A percentile compares a stretch with the other conserved stretches of the same genome.
Evolutionary conservation across 2,113 vertebrate species (phyloP).

Genomic region (Meriones unguiculatus): DNA sequence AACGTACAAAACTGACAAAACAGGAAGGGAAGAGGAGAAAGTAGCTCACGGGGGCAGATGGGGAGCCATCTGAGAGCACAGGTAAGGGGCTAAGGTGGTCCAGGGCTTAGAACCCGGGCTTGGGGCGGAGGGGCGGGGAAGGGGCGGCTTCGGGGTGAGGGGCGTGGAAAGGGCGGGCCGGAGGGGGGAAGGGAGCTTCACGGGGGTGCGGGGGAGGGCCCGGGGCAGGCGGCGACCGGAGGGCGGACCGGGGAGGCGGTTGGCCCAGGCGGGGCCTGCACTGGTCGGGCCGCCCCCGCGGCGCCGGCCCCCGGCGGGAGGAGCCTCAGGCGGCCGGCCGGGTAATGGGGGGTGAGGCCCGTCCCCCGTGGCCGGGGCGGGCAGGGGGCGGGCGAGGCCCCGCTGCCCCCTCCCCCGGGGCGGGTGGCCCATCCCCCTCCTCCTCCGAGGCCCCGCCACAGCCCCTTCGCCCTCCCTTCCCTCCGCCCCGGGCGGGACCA

Average conservation of each 20-base stretch:
- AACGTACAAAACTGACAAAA: neutral
- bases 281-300: conserved; percentile 75
- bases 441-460: conserved; percentile 76
- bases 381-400: conserved; percentile 81
- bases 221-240: conserved; percentile 70
- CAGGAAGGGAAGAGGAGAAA: neutral
- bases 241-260: conserved; percentile 67
- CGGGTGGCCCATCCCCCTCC: conserved; percentile 81
- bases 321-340: conserved; percentile 69
- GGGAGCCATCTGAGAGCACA: neutral
- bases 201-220: conserved; percentile 62
- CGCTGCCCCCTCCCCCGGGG: conserved; percentile 80
- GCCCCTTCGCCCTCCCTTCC: conserved; percentile 79
- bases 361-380: conserved; percentile 78
- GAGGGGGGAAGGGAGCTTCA: conserved; percentile 34
- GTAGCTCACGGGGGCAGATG: rapidly evolving
- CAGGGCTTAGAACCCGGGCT: neutral
- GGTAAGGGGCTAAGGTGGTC: neutral
- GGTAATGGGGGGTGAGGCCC: conserved; percentile 74
- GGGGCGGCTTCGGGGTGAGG: conserved; percentile 79
- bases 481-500: conserved; percentile 82
- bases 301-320: conserved; percentile 75
- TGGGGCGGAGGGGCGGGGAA: conserved; percentile 60
- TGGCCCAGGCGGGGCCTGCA: conserved; percentile 74
- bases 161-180: conserved; percentile 79